These are phyloP conservation scores for Drosophila seclusa DNA, from an alignment of 2,888 invertebrate species.

Conservation along the genomic window DNA sequence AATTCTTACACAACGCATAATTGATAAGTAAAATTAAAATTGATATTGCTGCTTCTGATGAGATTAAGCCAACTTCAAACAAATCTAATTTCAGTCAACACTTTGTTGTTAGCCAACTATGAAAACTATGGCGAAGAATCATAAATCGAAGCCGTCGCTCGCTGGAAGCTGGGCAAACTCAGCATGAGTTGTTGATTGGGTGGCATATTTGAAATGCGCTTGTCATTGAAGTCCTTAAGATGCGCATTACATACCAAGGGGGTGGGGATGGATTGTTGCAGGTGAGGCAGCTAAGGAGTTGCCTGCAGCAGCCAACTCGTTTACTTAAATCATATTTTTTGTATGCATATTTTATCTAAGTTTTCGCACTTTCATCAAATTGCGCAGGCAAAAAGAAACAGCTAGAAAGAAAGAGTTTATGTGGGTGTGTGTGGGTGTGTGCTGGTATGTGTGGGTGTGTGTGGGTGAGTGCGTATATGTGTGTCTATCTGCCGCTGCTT, in stretches of 20 bases:
- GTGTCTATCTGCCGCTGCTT: constrained; percentile 8
- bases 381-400: constrained; percentile 27
- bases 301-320: constrained; percentile 13
- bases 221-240: not conserved
- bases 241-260: not conserved
- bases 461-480: constrained; percentile 2
- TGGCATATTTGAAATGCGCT: not conserved
- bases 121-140: not conserved
- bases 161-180: not conserved
- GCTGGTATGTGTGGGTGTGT: not conserved
- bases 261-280: not conserved
- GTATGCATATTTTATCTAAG: constrained; percentile 60
- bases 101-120: not conserved
- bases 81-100: not conserved
- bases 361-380: constrained; percentile 57
- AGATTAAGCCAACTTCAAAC: not conserved
- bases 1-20: not conserved
- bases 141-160: not conserved
- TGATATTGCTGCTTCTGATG: not conserved
- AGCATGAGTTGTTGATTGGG: not conserved
- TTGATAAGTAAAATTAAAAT: not conserved
- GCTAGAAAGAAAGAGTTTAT: not conserved
- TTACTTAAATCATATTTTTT: constrained; percentile 23
- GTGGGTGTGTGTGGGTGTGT: not conserved
- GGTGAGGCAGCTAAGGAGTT: not conserved